Evolutionary conservation across 1,140 invertebrate species (phyloP), one percentile per base, ranked within the genome.

Genomic region (Neodiprion pinetum): DNA sequence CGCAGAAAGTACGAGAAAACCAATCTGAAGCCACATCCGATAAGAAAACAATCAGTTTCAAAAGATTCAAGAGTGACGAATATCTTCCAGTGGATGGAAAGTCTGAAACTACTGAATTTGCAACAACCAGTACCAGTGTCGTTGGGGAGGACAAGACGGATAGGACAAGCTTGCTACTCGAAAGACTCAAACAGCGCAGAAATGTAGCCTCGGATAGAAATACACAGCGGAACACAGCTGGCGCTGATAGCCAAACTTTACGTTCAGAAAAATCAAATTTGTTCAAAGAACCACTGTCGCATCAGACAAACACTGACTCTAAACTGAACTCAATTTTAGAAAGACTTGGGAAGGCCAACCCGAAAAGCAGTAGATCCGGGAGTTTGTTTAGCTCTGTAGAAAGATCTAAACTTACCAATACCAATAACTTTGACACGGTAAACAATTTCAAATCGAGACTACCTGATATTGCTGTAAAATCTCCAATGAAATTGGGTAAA

Each of bases 31-130:
- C 40, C 48, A 66, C 75, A 3, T 49, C 49, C 11, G 17, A 75
- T 12, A 53, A 77, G 17, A 17, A 79, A 67, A n/a, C 48, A 71
- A 61, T 48, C 0, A 9, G 67, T 69, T n/a, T 69, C 1, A 79
- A 82, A 71, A 76, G 72, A n/a, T 75, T 76, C 67, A 76, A 75
- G 75, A n/a, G 75, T 61, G 74, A 77, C n/a, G 68, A 12, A 47
- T 65, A 3, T 66, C 0, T 40, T 48, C 9, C 53, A 66, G n/a
- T 1, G 66, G 9, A 48, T 48, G 7, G 1, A 11, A 50, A 70
- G 48, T 53, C 21, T 47, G 0, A 14, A n/a, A 11, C 28, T 23
- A 53, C 67, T 67, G 72, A 21, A 53, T 49, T 23, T 61, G 12
- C 12, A 40, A 72, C 71, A 11, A 70, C n/a, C 7, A 71, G 47